Base-by-base conservation (phyloP, 2,113 vertebrate species). In the Gadus macrocephalus region DNA sequence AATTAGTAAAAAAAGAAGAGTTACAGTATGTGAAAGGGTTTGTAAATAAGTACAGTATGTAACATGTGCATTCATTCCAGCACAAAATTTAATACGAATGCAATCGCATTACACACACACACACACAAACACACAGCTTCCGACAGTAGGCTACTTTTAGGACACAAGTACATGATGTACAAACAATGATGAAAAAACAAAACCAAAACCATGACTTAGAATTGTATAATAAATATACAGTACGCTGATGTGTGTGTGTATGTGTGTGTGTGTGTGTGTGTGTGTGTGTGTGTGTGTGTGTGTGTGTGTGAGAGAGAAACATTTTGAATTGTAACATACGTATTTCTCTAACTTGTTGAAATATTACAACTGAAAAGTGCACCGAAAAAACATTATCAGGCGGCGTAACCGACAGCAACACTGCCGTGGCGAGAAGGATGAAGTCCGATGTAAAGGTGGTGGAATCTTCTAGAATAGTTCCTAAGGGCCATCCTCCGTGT, bases 201-300 rank as follows among this genome's bases (percentile, higher is more conserved):
- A 69, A 67, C 66, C 74, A 85, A 63, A 53, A 68, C 71, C 81
- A 81, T 79, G 80, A 49, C 67, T 80, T 84, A 73, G 78, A 84
- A 53, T 82, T 79, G 80, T 83, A 88, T 78, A 89, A 88, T 90
- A 88, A 90, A 89, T 88, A 88, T 88, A 87, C 86, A 89, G 86
- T 89, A 89, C 87, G 74, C 81, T 28, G 83, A 86, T 76, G 80
- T 64, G 74, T 16, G 69, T 49, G 42, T 49, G 42, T 20, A 1
- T 49, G 11, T 49, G 42, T 49, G 42, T 12, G 38, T 42, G 38
- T 42, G 38, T 42, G 38, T 42, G 38, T 42, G 38, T 42, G 38
- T 42, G 38, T 42, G 78, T 82, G 69, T 76, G 38, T 42, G 38
- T 42, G 38, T 42, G 38, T 42, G 38, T 42, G 38, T 42, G 38